phyloP scores from a whole-genome alignment of 2,797 vertebrate species.

The Anas georgica region DNA sequence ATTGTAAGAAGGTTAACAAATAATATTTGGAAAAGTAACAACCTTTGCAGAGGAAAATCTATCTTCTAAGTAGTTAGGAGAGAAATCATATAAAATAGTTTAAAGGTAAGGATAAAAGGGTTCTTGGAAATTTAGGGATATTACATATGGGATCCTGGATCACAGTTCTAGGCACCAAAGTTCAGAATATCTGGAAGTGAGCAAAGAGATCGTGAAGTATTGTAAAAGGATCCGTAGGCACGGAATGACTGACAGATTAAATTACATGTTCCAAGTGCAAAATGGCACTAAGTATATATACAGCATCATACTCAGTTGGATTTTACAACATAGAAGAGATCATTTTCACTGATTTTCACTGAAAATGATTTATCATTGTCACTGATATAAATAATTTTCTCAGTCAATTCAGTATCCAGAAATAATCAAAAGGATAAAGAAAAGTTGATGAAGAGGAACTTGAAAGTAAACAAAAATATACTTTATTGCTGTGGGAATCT shows the following conservation, averaged over 20 bases:
- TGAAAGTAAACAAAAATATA: neutral
- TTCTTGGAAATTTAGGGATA: neutral
- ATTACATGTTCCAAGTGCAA: neutral
- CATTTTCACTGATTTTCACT: neutral
- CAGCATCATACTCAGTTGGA: neutral
- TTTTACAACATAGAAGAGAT: neutral
- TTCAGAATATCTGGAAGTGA: neutral
- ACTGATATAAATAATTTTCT: neutral
- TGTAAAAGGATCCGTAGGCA: neutral
- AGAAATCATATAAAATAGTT: fast-evolving
- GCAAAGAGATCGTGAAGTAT: neutral
- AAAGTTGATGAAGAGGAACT: neutral
- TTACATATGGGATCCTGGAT: neutral
- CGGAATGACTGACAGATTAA: neutral
- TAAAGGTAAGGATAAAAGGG: neutral
- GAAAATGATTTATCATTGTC: neutral
- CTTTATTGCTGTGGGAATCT: neutral
- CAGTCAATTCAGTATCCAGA: neutral
- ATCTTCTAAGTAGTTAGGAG: neutral
- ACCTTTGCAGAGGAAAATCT: neutral
- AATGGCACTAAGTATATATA: neutral
- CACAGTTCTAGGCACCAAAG: fast-evolving
- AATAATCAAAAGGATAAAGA: neutral
- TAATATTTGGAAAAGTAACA: neutral
- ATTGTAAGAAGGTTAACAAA: neutral